Conservation (phyloP, 2,888 invertebrate species). For the Tenthredo amoena region DNA sequence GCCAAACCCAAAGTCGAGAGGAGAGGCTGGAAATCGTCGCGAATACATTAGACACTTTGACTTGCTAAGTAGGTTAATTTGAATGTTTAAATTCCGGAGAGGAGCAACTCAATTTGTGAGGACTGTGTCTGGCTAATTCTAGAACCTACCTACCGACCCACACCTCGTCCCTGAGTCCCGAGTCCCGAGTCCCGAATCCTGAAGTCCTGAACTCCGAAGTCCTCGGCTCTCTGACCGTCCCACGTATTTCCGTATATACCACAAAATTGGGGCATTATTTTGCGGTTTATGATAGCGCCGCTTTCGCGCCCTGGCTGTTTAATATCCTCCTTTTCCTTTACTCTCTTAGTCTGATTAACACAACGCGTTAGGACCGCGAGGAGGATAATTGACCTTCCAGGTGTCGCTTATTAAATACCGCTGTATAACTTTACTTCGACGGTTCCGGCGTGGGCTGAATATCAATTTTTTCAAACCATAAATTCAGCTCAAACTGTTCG, state of each 20-base stretch:
- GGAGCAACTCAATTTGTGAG: constrained; percentile 75
- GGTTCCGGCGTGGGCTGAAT: neutral
- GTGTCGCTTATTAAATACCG: constrained; percentile 46
- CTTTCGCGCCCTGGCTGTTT: constrained; percentile 50
- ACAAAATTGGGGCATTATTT: constrained; percentile 64
- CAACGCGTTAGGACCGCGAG: constrained; percentile 2
- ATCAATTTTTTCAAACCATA: neutral
- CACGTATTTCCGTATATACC: constrained; percentile 62
- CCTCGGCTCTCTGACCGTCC: constrained; percentile 10
- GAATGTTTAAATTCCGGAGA: constrained; percentile 75
- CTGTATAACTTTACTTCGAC: constrained; percentile 25
- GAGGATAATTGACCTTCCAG: constrained; percentile 21
- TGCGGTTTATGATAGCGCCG: constrained; percentile 54
- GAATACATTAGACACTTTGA: constrained; percentile 73
- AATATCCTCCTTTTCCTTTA: constrained; percentile 40
- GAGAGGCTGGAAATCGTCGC: constrained; percentile 33
- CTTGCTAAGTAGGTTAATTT: constrained; percentile 76
- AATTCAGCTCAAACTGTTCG: neutral
- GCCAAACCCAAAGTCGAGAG: neutral
- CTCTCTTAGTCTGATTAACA: constrained; percentile 45
- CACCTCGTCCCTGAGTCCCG: neutral
- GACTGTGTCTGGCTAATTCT: constrained; percentile 71
- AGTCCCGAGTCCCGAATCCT: constrained; percentile 23
- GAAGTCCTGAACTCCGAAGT: neutral
- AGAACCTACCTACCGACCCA: constrained; percentile 37